Conservation (phyloP, 2,113 vertebrate genomes). For the Calypte anna region DNA sequence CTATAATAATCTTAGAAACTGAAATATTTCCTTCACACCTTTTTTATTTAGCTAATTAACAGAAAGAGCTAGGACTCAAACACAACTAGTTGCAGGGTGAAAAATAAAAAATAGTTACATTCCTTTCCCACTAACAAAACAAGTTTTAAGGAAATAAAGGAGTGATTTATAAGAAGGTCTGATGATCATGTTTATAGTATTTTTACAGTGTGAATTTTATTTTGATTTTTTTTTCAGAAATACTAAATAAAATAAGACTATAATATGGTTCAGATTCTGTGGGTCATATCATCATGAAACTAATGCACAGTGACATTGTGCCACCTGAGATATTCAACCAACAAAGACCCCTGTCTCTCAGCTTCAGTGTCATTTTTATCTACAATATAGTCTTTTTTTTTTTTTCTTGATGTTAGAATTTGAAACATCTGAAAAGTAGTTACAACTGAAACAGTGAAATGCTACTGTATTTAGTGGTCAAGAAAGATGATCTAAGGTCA, state of each 20-base stretch:
- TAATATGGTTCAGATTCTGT: background rate
- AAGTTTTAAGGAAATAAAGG: background rate
- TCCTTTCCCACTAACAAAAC: background rate
- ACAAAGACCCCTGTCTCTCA: constrained; percentile 55
- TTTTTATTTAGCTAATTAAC: background rate
- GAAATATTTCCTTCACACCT: background rate
- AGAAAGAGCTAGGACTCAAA: background rate
- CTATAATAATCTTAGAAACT: background rate
- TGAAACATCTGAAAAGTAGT: background rate
- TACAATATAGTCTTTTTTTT: background rate
- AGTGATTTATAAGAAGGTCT: background rate
- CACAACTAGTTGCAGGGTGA: background rate
- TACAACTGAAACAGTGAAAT: background rate
- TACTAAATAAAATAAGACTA: background rate
- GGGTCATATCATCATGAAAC: constrained; percentile 26
- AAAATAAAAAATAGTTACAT: background rate
- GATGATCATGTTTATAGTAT: rapidly evolving
- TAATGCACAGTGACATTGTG: constrained; percentile 58
- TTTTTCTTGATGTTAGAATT: background rate
- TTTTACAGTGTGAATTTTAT: background rate
- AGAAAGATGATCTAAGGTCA: background rate
- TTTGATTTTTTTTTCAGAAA: background rate
- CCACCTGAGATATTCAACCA: constrained; percentile 69
- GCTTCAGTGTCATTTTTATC: constrained; percentile 53
- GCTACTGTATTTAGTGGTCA: background rate